Conservation (phyloP, 2,113 vertebrate genomes). For the Cryptotis parvus region DNA sequence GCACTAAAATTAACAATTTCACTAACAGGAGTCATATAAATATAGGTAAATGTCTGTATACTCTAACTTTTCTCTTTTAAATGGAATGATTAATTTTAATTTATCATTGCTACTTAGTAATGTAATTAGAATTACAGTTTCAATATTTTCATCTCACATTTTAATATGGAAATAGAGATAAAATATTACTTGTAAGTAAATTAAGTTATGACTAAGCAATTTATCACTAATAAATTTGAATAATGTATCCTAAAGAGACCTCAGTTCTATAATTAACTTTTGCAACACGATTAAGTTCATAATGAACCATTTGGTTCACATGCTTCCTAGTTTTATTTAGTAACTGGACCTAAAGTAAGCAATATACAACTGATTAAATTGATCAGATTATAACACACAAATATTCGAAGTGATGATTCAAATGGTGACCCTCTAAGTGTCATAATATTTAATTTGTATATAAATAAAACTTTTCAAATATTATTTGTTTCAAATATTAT, state of each 20-base stretch:
- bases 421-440: not conserved
- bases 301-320: constrained; percentile 72
- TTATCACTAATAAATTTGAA: constrained; percentile 72
- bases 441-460: not conserved
- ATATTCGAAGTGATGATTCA: not conserved
- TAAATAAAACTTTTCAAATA: not conserved
- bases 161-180: constrained; percentile 67
- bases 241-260: constrained; percentile 74
- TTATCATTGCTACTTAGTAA: constrained; percentile 72
- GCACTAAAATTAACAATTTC: not conserved
- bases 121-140: constrained; percentile 77
- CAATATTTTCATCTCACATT: constrained; percentile 71
- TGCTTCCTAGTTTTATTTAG: constrained; percentile 50
- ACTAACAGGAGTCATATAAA: not conserved
- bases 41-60: not conserved
- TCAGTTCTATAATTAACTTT: constrained; percentile 65
- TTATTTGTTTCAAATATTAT: not conserved
- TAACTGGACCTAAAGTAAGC: not conserved
- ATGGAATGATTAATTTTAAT: constrained; percentile 71
- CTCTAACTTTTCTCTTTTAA: constrained; percentile 63
- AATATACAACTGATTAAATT: constrained; percentile 22
- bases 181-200: constrained; percentile 71
- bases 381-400: not conserved
- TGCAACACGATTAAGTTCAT: constrained; percentile 40
- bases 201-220: constrained; percentile 74